phyloP scores from a whole-genome alignment of 2,888 invertebrate genomes.

The Acleris laterana region DNA sequence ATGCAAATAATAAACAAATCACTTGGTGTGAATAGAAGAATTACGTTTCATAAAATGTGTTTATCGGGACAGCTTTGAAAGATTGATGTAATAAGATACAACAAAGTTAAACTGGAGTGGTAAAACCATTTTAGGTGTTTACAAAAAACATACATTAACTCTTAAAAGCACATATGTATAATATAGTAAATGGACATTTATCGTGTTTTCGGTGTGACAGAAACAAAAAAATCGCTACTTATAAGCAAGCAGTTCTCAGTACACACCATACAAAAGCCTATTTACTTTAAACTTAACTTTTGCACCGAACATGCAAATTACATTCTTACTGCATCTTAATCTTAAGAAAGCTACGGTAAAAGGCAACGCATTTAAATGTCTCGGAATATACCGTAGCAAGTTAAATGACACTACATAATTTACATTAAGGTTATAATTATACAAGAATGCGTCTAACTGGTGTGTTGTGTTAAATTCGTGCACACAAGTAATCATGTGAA shows the following conservation, averaged over 20 bases:
- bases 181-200: no score
- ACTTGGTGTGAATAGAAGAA: constrained; percentile 7
- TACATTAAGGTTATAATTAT: constrained; percentile 28
- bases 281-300: constrained; percentile 34
- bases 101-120: background rate
- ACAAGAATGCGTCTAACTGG: constrained; percentile 7
- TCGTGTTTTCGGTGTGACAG: no score
- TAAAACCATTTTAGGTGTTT: no score
- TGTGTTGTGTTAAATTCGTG: background rate
- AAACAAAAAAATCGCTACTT: no score
- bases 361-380: constrained; percentile 16
- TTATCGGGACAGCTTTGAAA: background rate
- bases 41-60: background rate
- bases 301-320: constrained; percentile 36
- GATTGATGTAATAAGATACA: background rate
- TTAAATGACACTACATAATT: constrained; percentile 15
- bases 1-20: constrained; percentile 16
- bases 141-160: no score
- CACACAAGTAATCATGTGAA: constrained; percentile 23
- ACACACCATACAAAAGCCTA: constrained; percentile 12
- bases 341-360: constrained; percentile 25
- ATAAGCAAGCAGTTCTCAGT: constrained; percentile 26
- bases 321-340: constrained; percentile 24
- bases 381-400: constrained; percentile 32
- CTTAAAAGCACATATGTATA: no score